These are phyloP conservation scores for Jacana jacana DNA, from an alignment of 2,113 vertebrate species.

Conservation along the genomic window DNA sequence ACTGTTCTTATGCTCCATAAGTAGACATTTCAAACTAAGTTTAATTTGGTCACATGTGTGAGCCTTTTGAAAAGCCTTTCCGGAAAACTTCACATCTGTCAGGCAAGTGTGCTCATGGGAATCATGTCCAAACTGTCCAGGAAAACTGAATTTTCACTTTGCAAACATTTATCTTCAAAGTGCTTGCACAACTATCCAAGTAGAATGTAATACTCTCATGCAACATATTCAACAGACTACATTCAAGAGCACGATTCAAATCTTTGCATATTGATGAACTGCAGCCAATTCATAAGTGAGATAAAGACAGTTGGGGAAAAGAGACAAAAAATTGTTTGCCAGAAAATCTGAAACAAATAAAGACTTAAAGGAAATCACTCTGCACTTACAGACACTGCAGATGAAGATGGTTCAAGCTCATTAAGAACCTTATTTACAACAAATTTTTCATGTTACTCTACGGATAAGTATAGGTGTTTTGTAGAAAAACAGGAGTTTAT, in stretches of 20 bases:
- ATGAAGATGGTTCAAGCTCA: neutral
- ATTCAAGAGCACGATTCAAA: neutral
- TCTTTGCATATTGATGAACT: neutral
- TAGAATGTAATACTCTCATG: neutral
- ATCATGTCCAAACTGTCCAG: neutral
- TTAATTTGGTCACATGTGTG: neutral
- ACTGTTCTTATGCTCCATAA: neutral
- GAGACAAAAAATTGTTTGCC: neutral
- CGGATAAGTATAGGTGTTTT: neutral
- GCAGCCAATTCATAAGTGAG: neutral
- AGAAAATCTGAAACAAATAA: constrained; percentile 28
- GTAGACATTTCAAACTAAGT: neutral
- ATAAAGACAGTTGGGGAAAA: neutral
- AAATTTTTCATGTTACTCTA: constrained; percentile 21
- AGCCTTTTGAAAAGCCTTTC: neutral
- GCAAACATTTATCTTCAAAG: neutral
- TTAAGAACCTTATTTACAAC: constrained; percentile 16
- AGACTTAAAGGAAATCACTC: constrained; percentile 5
- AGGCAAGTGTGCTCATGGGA: neutral
- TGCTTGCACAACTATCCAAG: neutral
- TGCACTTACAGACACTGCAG: neutral
- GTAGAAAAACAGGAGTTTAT: neutral
- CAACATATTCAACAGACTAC: neutral
- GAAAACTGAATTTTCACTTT: neutral
- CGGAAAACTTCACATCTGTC: neutral